phyloP scores from a whole-genome alignment of 2,113 vertebrate species.

The Glaucomys volans region DNA sequence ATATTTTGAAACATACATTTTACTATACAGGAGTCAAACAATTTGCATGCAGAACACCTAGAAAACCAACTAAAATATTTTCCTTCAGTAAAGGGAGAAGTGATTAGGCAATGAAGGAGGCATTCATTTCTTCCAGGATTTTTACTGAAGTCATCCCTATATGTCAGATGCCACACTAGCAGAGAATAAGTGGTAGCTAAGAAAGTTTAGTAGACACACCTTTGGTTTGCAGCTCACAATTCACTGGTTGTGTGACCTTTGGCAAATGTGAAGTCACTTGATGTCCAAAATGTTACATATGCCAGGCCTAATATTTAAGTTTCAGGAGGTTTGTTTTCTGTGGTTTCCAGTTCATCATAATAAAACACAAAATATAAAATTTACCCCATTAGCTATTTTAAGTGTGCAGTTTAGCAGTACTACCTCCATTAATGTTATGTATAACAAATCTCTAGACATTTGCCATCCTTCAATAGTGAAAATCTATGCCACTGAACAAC shows the following conservation, averaged over 20 bases:
- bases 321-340: not conserved
- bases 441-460: not conserved
- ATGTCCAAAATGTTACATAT: not conserved
- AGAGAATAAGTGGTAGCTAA: not conserved
- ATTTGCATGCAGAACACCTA: not conserved
- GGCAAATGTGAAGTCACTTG: not conserved
- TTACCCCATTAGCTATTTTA: not conserved
- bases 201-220: not conserved
- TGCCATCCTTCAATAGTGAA: not conserved
- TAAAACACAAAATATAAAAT: not conserved
- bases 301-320: not conserved
- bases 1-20: constrained; percentile 28
- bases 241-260: not conserved
- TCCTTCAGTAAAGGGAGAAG: not conserved
- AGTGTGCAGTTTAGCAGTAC: not conserved
- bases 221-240: not conserved
- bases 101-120: not conserved
- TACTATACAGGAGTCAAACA: not conserved
- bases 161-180: not conserved
- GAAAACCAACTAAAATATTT: not conserved
- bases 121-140: not conserved
- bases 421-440: not conserved
- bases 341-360: not conserved
- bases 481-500: not conserved
- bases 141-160: not conserved